Conservation (phyloP, 1,140 invertebrate species). For the Ctenoplectra terminalis region DNA sequence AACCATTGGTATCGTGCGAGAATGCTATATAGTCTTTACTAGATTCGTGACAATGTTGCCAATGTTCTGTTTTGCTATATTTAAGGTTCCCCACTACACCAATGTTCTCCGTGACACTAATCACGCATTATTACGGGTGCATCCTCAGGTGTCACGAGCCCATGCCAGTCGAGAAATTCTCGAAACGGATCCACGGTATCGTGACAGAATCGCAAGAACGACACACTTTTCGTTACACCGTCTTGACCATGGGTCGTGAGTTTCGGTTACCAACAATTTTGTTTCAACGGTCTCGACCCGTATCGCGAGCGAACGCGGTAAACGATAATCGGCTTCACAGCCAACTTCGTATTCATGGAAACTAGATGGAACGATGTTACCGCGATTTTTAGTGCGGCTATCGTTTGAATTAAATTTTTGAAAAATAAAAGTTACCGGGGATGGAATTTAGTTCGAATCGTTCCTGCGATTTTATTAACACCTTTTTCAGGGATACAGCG, state of each 20-base stretch:
- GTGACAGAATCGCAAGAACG: slow-evolving; percentile 5
- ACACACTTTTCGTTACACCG: neutral
- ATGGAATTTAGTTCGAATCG: neutral
- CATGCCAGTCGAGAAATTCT: slow-evolving; percentile 25
- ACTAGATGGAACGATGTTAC: slow-evolving; percentile 15
- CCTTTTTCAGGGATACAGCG: neutral
- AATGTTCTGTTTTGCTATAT: slow-evolving; percentile 51
- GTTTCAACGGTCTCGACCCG: neutral
- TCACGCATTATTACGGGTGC: slow-evolving; percentile 42
- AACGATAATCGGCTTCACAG: slow-evolving; percentile 45
- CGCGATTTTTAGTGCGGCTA: slow-evolving; percentile 23
- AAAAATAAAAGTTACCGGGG: no score
- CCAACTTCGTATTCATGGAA: slow-evolving; percentile 59
- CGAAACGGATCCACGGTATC: neutral
- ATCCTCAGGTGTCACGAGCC: slow-evolving; percentile 44
- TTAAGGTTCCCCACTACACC: slow-evolving; percentile 31
- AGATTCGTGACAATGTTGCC: slow-evolving; percentile 46
- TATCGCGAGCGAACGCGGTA: slow-evolving; percentile 51
- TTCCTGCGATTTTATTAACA: neutral
- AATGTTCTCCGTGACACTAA: slow-evolving; percentile 47
- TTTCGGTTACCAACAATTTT: neutral
- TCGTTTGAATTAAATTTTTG: neutral
- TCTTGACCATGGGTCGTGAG: neutral
- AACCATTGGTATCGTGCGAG: slow-evolving; percentile 38
- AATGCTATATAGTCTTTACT: slow-evolving; percentile 38